Base-by-base conservation (phyloP, 2,113 vertebrate genomes). In the Muscicapa adusta region DNA sequence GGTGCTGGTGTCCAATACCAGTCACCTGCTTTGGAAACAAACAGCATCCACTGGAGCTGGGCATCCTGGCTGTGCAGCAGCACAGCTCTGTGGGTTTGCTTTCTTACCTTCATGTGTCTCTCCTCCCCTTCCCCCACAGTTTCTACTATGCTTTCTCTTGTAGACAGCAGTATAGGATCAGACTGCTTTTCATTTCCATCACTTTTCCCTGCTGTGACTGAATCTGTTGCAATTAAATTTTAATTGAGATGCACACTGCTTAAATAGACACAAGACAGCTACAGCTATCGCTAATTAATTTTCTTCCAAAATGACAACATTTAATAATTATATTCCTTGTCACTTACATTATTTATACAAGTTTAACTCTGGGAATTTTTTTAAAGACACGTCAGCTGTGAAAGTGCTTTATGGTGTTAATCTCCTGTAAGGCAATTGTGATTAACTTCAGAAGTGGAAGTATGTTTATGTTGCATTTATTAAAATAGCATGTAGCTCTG, bases 221-320 rank as follows among this genome's bases (percentile, higher is more conserved):
- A 97, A 97, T 96, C 97, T 93, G 91, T 76, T 93, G 97, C 98
- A 98, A 98, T 98, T 98, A 97, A 97, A 96, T 97, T 98, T 98
- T 98, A 98, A 98, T 98, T 98, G 98, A 98, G 97, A 98, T 97
- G 94, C 96, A 96, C 94, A 33, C 96, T 96, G 96, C 96, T 97
- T 97, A 97, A 98, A 97, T 96, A 97, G 96, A 97, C 96, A 96
- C 94, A 96, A 97, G 97, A 97, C 97, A 97, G 98, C 97, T 96
- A 96, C 95, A 96, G 95, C 96, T 94, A 88, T 94, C 96, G 94
- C 98, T 98, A 98, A 98, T 98, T 98, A 98, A 98, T 98, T 98
- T 98, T 96, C 96, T 97, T 97, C 96, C 29, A 84, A 97, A 98
- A 96, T 97, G 97, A 98, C 98, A 98, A 96, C 97, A 97, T 97